These are phyloP conservation scores for Panzeria rudis DNA, from an alignment of 2,888 invertebrate genomes.

Conservation along the genomic window DNA sequence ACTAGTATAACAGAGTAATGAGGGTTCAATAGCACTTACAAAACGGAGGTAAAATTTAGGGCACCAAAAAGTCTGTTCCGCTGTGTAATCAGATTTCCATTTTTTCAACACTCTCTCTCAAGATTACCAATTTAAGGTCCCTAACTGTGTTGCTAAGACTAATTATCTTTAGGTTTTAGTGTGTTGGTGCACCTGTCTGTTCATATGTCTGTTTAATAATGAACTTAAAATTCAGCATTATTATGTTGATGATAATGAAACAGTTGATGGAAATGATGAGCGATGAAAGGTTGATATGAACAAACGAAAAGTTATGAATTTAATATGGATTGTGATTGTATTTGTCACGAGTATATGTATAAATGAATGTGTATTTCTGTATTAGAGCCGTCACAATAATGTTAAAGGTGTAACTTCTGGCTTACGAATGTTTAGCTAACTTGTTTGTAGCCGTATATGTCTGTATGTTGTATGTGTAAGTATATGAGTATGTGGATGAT, in stretches of 20 bases:
- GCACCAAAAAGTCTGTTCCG: too few relatives aligned
- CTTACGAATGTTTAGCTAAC: constrained; percentile 27
- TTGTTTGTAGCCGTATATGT: not conserved
- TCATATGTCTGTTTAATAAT: constrained; percentile 26
- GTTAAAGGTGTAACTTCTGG: constrained; percentile 59
- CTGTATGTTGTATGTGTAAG: not conserved
- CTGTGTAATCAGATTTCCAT: too few relatives aligned
- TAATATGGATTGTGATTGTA: constrained; percentile 26
- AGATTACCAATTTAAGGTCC: not conserved
- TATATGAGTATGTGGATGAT: too few relatives aligned
- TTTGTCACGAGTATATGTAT: not conserved
- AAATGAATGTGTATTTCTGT: not conserved
- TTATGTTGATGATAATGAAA: constrained; percentile 32
- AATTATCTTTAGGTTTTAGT: too few relatives aligned
- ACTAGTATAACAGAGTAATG: too few relatives aligned
- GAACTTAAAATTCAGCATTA: constrained; percentile 41
- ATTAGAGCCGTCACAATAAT: constrained; percentile 36
- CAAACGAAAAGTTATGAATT: constrained; percentile 39
- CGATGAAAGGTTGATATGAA: constrained; percentile 36
- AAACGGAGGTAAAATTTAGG: too few relatives aligned
- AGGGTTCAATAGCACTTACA: too few relatives aligned
- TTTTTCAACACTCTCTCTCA: too few relatives aligned
- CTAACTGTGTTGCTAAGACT: not conserved
- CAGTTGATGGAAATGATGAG: constrained; percentile 46
- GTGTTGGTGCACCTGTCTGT: too few relatives aligned